phyloP scores from a whole-genome alignment of 2,888 invertebrate genomes.

The Agrypnus murinus region DNA sequence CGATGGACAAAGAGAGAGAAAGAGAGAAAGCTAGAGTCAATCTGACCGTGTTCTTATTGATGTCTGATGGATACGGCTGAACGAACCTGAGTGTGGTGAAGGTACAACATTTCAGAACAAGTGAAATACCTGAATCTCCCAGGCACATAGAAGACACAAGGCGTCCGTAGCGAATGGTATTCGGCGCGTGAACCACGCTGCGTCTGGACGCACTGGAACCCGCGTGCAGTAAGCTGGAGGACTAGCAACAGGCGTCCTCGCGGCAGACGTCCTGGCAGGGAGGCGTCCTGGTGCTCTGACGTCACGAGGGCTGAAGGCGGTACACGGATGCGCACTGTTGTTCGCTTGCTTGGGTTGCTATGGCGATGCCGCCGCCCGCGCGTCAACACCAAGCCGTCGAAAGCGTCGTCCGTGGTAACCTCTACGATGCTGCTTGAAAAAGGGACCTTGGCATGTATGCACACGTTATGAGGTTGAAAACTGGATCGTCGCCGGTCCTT shows the following conservation, averaged over 20 bases:
- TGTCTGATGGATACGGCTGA: neutral
- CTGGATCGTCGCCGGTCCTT: slow-evolving; percentile 42
- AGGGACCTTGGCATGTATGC: slow-evolving; percentile 49
- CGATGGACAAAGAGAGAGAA: slow-evolving; percentile 50
- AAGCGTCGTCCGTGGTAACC: slow-evolving; percentile 69
- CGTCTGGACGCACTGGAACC: slow-evolving; percentile 61
- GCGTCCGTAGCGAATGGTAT: slow-evolving; percentile 56
- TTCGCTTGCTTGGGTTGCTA: slow-evolving; percentile 66
- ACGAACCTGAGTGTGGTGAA: slow-evolving; percentile 24
- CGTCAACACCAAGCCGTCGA: slow-evolving; percentile 64
- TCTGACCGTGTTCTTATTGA: too few relatives aligned
- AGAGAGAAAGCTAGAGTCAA: neutral
- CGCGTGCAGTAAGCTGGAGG: slow-evolving; percentile 67
- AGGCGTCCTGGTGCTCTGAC: slow-evolving; percentile 68
- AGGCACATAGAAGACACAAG: slow-evolving; percentile 65
- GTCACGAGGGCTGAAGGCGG: slow-evolving; percentile 68
- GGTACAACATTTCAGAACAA: slow-evolving; percentile 26
- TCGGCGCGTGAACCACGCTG: slow-evolving; percentile 55
- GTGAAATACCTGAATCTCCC: slow-evolving; percentile 65
- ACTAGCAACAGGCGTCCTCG: slow-evolving; percentile 72
- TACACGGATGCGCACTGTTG: slow-evolving; percentile 67
- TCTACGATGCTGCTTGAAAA: slow-evolving; percentile 52
- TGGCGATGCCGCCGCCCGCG: slow-evolving; percentile 68
- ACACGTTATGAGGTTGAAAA: slow-evolving; percentile 49
- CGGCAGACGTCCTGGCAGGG: slow-evolving; percentile 66